These are phyloP conservation scores for Diloba caeruleocephala DNA, from an alignment of 2,888 invertebrate species.

Conservation along the genomic window DNA sequence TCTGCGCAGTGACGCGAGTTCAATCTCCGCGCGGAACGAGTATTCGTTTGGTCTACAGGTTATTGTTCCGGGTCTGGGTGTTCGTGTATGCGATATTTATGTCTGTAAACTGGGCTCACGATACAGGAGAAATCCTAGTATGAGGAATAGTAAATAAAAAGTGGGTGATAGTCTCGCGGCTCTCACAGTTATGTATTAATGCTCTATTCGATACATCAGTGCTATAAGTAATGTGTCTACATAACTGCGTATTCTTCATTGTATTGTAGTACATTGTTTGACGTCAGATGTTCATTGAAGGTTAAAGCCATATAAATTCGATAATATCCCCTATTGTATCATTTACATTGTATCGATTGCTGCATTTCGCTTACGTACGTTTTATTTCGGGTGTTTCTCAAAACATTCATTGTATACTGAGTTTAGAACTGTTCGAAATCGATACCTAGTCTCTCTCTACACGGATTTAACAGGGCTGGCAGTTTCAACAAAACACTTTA, in stretches of 20 bases:
- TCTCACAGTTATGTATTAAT: slow-evolving; percentile 12
- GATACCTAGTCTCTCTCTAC: too few species aligned
- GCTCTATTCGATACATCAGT: slow-evolving; percentile 17
- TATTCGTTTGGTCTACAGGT: too few species aligned
- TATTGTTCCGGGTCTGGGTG: too few species aligned
- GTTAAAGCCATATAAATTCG: slow-evolving; percentile 32
- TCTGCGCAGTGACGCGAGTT: too few species aligned
- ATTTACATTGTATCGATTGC: slow-evolving; percentile 15
- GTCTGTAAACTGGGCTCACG: too few species aligned
- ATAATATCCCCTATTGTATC: slow-evolving; percentile 25
- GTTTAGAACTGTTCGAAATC: too few species aligned
- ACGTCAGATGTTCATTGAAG: slow-evolving; percentile 33
- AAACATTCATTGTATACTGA: too few species aligned
- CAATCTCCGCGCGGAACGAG: too few species aligned
- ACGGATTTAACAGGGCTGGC: too few species aligned
- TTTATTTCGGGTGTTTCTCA: too few species aligned
- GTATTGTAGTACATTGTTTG: slow-evolving; percentile 1
- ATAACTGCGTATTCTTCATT: not conserved
- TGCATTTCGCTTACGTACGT: not conserved
- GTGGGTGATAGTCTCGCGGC: slow-evolving; percentile 4
- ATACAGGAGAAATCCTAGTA: slow-evolving; percentile 1
- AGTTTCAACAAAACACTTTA: too few species aligned
- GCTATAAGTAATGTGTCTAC: not conserved
- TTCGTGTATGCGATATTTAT: too few species aligned
- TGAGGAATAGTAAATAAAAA: slow-evolving; percentile 3